Base-by-base conservation (phyloP, 2,797 vertebrate species). In the Scomberomorus guttatus region DNA sequence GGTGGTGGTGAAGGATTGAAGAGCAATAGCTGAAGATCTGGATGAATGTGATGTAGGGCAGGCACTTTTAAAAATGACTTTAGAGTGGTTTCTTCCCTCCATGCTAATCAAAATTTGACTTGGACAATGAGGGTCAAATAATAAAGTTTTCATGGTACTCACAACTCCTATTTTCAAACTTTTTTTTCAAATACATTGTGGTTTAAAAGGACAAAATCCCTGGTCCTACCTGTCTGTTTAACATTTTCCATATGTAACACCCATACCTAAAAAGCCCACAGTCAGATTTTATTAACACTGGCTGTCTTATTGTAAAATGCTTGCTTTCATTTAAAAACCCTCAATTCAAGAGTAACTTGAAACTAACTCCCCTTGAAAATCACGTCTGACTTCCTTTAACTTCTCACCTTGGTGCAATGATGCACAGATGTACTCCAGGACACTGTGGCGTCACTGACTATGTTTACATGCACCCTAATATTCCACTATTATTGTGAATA, bases 11-110 rank as follows among this genome's bases (percentile, higher is more conserved):
- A 50, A 50, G 8, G 46, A 50, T 20, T 50, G 18, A 50, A 50
- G 17, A 20, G 17, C 7, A 50, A 18, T 50, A 2, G 46, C 18
- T 50, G 46, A 50, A 50, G 18, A 50, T 50, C 17, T 50, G 46
- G 18, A n/a, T n/a, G 18, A 18, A 20, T 50, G 46, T 50, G 46
- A 50, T 50, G 46, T 50, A 18, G 46, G 17, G 7, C 46, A n/a
- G 12, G 39, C 57, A 58, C 69, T 52, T 79, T 52, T 32, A 9
- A 34, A 58, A 65, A 73, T 77, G 14, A 72, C 6, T 56, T 76
- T 13, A 27, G 13, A 62, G 57, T 34, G 57, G 0, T 46, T 22
- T 63, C 15, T 37, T 39, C 1, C 58, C 60, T 68, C 14, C 1
- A 5, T 58, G 39, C 37, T 79, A 34, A 81, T 77, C 46, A 34